Evolutionary conservation across 2,113 vertebrate species (phyloP).

Genomic region (Sander lucioperca): DNA sequence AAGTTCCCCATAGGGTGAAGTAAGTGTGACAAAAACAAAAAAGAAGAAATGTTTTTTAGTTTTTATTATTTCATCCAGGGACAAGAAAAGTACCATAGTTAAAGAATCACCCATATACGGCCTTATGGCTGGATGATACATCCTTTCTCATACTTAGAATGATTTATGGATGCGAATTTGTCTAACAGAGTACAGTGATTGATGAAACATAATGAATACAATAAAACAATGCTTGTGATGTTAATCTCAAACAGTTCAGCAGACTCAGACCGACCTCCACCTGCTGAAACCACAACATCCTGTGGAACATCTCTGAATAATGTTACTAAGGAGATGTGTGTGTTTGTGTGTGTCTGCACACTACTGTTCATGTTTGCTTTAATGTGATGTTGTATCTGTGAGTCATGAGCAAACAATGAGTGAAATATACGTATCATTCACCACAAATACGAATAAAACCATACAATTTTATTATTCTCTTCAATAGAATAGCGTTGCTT

Average conservation of each 20-base stretch:
- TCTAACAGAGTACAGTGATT: not conserved
- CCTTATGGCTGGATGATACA: not conserved
- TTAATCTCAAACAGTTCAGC: not conserved
- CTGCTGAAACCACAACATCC: conserved; percentile 47
- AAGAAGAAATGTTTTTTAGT: too few species aligned
- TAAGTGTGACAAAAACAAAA: too few species aligned
- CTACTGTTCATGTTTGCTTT: too few species aligned
- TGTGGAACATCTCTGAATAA: not conserved
- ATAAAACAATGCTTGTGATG: not conserved
- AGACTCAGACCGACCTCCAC: not conserved
- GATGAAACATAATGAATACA: conserved; percentile 14
- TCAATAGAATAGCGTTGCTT: not conserved
- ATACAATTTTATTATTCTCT: not conserved
- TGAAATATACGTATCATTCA: not conserved
- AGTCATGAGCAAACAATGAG: not conserved
- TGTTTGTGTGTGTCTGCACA: not conserved
- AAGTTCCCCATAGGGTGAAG: too few species aligned
- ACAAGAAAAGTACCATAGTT: too few species aligned
- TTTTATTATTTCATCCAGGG: too few species aligned
- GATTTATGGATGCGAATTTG: not conserved
- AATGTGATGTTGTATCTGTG: not conserved
- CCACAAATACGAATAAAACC: not conserved
- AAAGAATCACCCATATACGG: not conserved
- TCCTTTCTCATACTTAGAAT: not conserved
- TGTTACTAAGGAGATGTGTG: not conserved